Evolutionary conservation across 2,888 invertebrate genomes (phyloP).

Genomic region (Catonia carolina): DNA sequence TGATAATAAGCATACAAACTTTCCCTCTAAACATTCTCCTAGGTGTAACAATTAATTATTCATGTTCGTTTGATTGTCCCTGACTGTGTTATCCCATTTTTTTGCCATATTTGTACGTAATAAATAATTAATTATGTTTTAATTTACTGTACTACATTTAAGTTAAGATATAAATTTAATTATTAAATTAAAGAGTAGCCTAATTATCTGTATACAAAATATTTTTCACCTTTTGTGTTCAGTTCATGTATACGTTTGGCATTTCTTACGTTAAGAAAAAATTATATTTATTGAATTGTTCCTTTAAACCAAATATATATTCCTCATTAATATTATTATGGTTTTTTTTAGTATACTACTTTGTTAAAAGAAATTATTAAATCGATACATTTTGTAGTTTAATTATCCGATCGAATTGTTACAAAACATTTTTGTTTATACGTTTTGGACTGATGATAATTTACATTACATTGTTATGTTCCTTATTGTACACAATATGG

Average conservation of each 20-base stretch:
- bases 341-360: no score
- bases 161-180: no score
- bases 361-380: not conserved
- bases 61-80: constrained; percentile 31
- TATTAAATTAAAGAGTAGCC: no score
- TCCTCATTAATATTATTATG: not conserved
- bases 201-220: no score
- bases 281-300: not conserved
- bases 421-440: no score
- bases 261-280: not conserved
- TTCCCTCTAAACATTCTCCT: constrained; percentile 28
- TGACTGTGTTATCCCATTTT: constrained; percentile 24
- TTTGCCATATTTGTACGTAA: constrained; percentile 26
- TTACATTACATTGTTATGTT: no score
- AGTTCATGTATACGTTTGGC: constrained; percentile 11
- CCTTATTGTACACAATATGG: constrained; percentile 22
- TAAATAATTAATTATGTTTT: no score
- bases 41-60: constrained; percentile 35
- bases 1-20: constrained; percentile 30
- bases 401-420: not conserved
- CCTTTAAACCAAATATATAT: constrained; percentile 5
- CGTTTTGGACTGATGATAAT: no score
- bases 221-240: constrained; percentile 12
- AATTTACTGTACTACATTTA: not conserved
- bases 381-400: not conserved